Percentiles rank a stretch among this genome's conserved stretches.
Evolutionary conservation across 2,797 vertebrate species (phyloP).

Genomic region (Spea hammondii): DNA sequence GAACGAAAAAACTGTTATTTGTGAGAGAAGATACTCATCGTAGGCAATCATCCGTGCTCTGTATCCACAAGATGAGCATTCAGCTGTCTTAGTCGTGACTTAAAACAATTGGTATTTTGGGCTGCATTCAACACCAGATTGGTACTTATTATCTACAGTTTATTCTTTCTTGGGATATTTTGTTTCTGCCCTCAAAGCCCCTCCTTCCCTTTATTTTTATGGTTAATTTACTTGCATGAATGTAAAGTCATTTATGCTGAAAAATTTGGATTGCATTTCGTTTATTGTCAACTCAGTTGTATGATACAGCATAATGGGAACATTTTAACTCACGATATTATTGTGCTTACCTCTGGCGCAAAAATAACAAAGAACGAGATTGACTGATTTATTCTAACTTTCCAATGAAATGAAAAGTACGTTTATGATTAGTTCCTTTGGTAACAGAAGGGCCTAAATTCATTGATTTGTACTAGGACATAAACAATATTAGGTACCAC

Average conservation of each 20-base stretch:
- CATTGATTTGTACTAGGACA: neutral
- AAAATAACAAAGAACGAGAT: constrained; percentile 34
- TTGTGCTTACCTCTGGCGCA: constrained; percentile 60
- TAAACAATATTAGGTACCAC: neutral
- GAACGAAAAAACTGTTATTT: constrained; percentile 91
- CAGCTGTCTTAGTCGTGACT: constrained; percentile 84
- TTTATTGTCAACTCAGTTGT: constrained; percentile 70
- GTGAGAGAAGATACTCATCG: constrained; percentile 83
- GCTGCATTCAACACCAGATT: constrained; percentile 81
- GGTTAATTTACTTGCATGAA: constrained; percentile 81
- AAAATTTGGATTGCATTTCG: constrained; percentile 73
- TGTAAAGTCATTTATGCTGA: constrained; percentile 79
- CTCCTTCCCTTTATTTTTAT: constrained; percentile 70
- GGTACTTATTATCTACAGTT: constrained; percentile 80
- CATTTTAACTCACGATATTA: constrained; percentile 77
- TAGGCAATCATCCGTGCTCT: constrained; percentile 78
- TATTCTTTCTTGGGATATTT: constrained; percentile 82
- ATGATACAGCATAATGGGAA: constrained; percentile 74
- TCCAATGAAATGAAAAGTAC: too few species aligned
- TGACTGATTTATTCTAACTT: too few species aligned
- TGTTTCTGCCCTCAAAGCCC: constrained; percentile 58
- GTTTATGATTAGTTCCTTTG: too few species aligned
- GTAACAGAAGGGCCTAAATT: neutral
- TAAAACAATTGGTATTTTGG: constrained; percentile 82
- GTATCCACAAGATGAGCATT: constrained; percentile 76